Evolutionary conservation across 2,113 vertebrate species (phyloP).

Genomic region (Turdus rufiventris): DNA sequence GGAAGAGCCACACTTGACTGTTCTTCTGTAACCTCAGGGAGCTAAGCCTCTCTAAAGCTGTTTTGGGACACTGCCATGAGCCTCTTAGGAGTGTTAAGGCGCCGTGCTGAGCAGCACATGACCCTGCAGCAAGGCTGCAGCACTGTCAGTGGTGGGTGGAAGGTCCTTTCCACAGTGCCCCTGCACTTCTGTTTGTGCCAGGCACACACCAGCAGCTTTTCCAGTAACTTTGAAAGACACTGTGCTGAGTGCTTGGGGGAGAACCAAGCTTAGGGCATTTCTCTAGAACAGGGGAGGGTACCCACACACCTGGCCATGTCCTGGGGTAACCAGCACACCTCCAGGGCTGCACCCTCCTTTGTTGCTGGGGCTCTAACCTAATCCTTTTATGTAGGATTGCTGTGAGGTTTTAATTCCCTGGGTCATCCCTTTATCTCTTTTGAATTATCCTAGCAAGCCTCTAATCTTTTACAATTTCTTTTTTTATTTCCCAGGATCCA

Average conservation of each 20-base stretch:
- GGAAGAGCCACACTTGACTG: background rate
- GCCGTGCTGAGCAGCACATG: background rate
- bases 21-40: background rate
- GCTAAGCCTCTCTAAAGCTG: background rate
- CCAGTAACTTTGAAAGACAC: background rate
- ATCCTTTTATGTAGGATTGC: background rate
- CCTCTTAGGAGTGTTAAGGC: background rate
- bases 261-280: background rate
- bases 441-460: background rate
- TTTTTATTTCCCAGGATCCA: background rate
- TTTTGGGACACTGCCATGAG: background rate
- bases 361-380: background rate
- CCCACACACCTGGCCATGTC: background rate
- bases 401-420: background rate
- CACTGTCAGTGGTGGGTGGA: accelerated
- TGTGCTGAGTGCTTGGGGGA: background rate
- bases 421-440: constrained; percentile 19
- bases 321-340: background rate
- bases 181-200: background rate
- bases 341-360: background rate
- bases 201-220: background rate
- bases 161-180: background rate
- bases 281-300: background rate
- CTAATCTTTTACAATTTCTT: background rate
- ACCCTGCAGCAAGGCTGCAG: background rate